A percentile compares a stretch with the other conserved stretches of the same genome.
Evolutionary conservation across 1,140 invertebrate genomes (phyloP).

Genomic region (Subanguina moxae): DNA sequence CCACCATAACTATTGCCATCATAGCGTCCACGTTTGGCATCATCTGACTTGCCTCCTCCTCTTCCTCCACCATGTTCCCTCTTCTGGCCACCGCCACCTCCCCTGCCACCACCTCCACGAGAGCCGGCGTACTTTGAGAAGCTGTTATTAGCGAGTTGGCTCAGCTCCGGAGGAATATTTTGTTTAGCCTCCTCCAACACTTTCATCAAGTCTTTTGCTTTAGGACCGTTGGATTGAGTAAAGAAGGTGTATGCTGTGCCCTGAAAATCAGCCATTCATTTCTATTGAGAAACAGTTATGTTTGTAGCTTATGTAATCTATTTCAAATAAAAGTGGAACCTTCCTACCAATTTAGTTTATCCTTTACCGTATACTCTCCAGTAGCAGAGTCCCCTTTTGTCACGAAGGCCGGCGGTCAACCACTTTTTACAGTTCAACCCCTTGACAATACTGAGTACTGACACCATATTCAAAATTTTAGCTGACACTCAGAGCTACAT

Average conservation of each 20-base stretch:
- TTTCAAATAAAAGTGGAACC: too few species aligned
- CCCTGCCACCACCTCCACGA: neutral
- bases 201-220: slow-evolving; percentile 54
- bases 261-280: slow-evolving; percentile 23
- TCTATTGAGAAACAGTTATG: neutral
- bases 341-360: too few species aligned
- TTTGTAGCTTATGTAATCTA: too few species aligned
- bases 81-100: neutral
- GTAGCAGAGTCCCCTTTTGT: too few species aligned
- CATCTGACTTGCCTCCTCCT: neutral
- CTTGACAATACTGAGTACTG: too few species aligned
- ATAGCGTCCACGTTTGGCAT: neutral
- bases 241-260: slow-evolving; percentile 98
- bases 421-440: too few species aligned
- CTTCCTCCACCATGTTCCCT: neutral
- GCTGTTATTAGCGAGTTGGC: slow-evolving; percentile 9
- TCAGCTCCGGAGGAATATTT: slow-evolving; percentile 37
- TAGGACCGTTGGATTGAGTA: slow-evolving; percentile 74
- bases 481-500: too few species aligned
- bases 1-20: neutral
- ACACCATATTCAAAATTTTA: too few species aligned
- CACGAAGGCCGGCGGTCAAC: too few species aligned
- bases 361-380: too few species aligned
- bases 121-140: neutral
- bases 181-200: slow-evolving; percentile 28